phyloP scores from a whole-genome alignment of 2,888 invertebrate genomes.

The Meiosimyza decipiens region DNA sequence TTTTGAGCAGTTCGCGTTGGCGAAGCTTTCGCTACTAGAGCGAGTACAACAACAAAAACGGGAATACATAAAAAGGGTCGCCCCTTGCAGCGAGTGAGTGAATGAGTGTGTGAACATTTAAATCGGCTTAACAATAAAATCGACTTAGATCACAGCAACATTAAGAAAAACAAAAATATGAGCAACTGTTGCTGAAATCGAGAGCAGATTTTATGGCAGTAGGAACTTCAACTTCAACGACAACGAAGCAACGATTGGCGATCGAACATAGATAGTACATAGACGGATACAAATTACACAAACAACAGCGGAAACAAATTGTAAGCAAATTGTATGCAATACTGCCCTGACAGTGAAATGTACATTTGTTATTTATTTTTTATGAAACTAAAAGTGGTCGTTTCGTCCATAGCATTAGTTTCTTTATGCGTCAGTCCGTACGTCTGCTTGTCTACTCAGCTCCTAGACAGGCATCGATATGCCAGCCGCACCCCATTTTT shows the following conservation, averaged over 20 bases:
- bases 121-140: neutral
- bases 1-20: constrained; percentile 29
- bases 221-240: no score
- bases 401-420: no score
- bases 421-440: neutral
- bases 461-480: constrained; percentile 5
- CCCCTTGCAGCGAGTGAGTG: neutral
- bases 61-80: constrained; percentile 8
- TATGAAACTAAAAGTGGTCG: no score
- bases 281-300: no score
- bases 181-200: neutral
- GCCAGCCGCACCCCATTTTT: constrained; percentile 30
- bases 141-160: neutral
- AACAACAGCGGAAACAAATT: neutral
- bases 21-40: constrained; percentile 27
- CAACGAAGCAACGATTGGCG: no score
- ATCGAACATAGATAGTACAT: no score
- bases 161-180: neutral
- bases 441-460: constrained; percentile 13
- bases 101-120: neutral
- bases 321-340: constrained; percentile 27
- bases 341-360: no score
- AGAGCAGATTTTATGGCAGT: no score
- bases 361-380: no score
- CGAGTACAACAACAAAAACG: neutral